These are phyloP conservation scores for Leptocoma aspasia DNA, from an alignment of 2,113 vertebrate genomes.

Conservation along the genomic window DNA sequence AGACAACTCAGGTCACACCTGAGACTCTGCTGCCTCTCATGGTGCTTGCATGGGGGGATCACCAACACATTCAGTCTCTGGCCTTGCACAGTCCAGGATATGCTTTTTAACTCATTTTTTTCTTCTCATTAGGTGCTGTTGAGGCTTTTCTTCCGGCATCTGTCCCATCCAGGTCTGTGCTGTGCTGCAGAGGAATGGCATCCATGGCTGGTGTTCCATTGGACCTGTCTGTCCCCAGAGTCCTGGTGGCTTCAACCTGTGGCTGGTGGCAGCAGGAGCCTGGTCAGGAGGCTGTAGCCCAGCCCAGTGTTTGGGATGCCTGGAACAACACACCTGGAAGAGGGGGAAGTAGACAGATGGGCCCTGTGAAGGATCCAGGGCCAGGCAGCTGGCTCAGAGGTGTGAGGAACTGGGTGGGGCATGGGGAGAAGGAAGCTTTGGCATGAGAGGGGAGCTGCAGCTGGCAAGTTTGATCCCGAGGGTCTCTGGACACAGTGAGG, in stretches of 20 bases:
- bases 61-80: neutral
- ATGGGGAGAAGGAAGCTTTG: neutral
- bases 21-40: neutral
- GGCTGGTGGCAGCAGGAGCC: neutral
- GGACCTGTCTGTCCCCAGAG: neutral
- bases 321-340: neutral
- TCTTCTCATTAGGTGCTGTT: neutral
- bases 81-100: neutral
- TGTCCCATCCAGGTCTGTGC: neutral
- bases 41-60: neutral
- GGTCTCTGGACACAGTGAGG: neutral
- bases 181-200: neutral
- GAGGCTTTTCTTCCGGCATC: neutral
- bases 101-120: neutral
- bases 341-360: neutral
- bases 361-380: neutral
- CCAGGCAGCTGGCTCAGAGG: neutral
- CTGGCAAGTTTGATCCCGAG: neutral
- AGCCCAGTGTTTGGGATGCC: neutral
- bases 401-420: neutral
- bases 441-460: neutral
- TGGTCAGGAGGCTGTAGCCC: neutral
- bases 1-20: neutral
- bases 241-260: neutral
- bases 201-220: rapidly evolving